A percentile compares a stretch with the other conserved stretches of the same genome.
These are phyloP conservation scores for Drosophila kanapiae DNA, from an alignment of 1,140 invertebrate species.

Conservation along the genomic window DNA sequence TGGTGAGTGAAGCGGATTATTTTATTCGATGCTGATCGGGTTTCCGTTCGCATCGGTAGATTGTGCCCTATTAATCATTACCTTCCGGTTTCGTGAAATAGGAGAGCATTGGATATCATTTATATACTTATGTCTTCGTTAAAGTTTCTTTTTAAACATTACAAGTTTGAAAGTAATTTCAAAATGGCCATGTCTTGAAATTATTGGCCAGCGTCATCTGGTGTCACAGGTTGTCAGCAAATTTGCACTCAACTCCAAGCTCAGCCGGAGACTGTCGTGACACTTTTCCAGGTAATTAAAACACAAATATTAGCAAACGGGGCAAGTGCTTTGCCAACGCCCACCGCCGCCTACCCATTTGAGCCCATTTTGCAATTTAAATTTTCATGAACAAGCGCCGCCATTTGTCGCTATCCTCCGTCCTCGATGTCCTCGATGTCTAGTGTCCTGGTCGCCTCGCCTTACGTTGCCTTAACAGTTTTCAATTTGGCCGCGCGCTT, in stretches of 20 bases:
- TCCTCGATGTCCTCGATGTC: constrained; percentile 24
- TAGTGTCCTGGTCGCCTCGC: constrained; percentile 15
- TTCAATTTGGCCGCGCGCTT: constrained; percentile 75
- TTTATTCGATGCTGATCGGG: not conserved
- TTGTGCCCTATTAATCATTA: not conserved
- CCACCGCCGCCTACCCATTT: constrained; percentile 31
- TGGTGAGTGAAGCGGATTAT: not conserved
- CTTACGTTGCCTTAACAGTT: constrained; percentile 65
- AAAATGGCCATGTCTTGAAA: constrained; percentile 2
- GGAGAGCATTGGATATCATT: not conserved
- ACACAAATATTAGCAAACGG: constrained; percentile 73
- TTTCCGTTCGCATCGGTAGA: not conserved
- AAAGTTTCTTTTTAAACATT: not conserved
- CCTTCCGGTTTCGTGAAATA: not conserved
- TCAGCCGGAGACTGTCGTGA: constrained; percentile 41
- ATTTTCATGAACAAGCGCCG: constrained; percentile 80
- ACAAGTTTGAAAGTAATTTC: not conserved
- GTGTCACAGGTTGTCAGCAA: constrained; percentile 54
- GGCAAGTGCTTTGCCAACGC: constrained; percentile 11
- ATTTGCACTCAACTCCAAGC: constrained; percentile 52
- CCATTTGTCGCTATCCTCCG: constrained; percentile 72
- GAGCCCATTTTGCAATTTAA: constrained; percentile 81
- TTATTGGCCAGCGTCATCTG: constrained; percentile 30
- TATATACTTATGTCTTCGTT: not conserved
- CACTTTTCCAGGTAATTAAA: constrained; percentile 79